Evolutionary conservation across 2,888 invertebrate species (phyloP).

Genomic region (Latheticus oryzae): DNA sequence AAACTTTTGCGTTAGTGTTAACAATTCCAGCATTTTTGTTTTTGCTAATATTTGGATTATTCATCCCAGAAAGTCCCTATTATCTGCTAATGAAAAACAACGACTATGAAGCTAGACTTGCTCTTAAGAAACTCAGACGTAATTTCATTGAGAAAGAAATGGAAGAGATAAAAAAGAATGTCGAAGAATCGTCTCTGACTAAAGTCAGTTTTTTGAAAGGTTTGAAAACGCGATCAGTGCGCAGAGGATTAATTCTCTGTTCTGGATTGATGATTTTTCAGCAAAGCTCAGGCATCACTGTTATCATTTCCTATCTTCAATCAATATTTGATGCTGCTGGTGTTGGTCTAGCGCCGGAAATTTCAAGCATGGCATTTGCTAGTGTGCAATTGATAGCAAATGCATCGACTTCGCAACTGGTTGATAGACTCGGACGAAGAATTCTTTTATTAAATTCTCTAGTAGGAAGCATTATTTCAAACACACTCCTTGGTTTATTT

Average conservation of each 20-base stretch:
- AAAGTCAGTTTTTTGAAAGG: background rate
- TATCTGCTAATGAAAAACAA: slow-evolving; percentile 61
- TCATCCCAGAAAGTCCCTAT: slow-evolving; percentile 52
- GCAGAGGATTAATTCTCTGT: slow-evolving; percentile 61
- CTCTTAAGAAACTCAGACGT: slow-evolving; percentile 47
- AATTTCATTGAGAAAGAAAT: slow-evolving; percentile 32
- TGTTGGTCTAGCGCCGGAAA: slow-evolving; percentile 66
- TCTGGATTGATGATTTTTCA: slow-evolving; percentile 58
- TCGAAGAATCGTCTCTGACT: background rate
- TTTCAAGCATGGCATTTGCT: slow-evolving; percentile 82
- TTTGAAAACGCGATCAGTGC: slow-evolving; percentile 33
- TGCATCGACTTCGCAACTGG: slow-evolving; percentile 75
- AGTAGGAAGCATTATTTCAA: slow-evolving; percentile 72
- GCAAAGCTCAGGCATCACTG: slow-evolving; percentile 74
- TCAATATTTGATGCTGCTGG: slow-evolving; percentile 71
- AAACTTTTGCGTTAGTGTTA: slow-evolving; percentile 46
- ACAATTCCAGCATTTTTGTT: slow-evolving; percentile 47
- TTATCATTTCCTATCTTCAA: slow-evolving; percentile 81
- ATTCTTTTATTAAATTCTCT: slow-evolving; percentile 78
- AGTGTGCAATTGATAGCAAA: slow-evolving; percentile 80
- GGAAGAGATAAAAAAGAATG: slow-evolving; percentile 39
- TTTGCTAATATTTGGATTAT: slow-evolving; percentile 44
- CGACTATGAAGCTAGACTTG: slow-evolving; percentile 1
- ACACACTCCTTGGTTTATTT: slow-evolving; percentile 47
- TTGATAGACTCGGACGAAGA: slow-evolving; percentile 81